Percentiles rank a stretch among this genome's conserved stretches.
phyloP scores from a whole-genome alignment of 53 echinoderm and acorn worm species.

The Luidia sarsii region DNA sequence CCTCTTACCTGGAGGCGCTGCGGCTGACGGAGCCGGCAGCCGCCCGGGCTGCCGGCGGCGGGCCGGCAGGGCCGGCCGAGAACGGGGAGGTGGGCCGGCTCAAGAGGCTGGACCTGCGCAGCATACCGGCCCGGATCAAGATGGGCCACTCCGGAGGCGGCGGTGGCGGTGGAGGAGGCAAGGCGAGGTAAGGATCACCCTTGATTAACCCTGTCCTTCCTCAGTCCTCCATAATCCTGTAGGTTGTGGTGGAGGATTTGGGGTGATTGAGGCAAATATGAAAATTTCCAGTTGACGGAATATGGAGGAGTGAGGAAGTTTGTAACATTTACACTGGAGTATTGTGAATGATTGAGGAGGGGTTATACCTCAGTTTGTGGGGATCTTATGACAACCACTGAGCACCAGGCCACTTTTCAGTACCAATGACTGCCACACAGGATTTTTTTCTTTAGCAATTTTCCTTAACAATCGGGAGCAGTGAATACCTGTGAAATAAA shows the following conservation, averaged over 20 bases:
- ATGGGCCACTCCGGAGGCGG: slow-evolving; percentile 54
- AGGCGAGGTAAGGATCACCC: slow-evolving; percentile 53
- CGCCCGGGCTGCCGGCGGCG: neutral
- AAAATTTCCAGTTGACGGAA: too few species aligned
- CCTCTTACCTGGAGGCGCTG: slow-evolving; percentile 90
- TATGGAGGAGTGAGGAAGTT: too few species aligned
- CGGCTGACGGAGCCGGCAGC: slow-evolving; percentile 75
- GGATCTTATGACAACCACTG: too few species aligned
- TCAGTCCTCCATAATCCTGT: too few species aligned
- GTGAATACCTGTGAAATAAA: too few species aligned
- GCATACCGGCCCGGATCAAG: slow-evolving; percentile 64
- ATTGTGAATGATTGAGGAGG: neutral
- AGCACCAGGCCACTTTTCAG: too few species aligned
- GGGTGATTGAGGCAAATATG: neutral
- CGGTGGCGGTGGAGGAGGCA: slow-evolving; percentile 70
- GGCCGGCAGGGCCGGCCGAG: neutral
- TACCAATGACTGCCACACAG: too few species aligned
- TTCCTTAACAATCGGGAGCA: too few species aligned
- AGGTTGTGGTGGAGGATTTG: neutral
- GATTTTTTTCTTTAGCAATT: too few species aligned
- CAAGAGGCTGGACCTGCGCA: slow-evolving; percentile 85
- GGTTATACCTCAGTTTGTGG: neutral
- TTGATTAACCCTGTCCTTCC: too few species aligned
- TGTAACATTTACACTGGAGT: too few species aligned
- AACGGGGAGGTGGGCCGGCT: slow-evolving; percentile 68